These are phyloP conservation scores for Lipotes vexillifer DNA, from an alignment of 2,113 vertebrate genomes.

Conservation along the genomic window DNA sequence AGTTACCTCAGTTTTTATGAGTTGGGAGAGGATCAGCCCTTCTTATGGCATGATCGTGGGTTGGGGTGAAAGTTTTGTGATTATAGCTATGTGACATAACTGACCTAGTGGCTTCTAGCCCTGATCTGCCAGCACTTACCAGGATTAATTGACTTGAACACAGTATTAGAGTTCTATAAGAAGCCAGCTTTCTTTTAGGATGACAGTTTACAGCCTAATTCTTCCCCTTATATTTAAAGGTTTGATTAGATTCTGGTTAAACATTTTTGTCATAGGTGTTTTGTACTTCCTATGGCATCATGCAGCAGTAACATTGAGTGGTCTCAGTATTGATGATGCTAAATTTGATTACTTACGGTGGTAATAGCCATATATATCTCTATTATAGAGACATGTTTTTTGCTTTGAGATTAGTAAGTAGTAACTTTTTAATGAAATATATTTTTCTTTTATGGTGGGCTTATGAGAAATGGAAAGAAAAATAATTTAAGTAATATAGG, in stretches of 20 bases:
- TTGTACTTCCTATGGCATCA: neutral
- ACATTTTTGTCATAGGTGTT: neutral
- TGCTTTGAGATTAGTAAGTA: neutral
- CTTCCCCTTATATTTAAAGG: neutral
- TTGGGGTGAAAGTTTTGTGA: neutral
- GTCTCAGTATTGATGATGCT: neutral
- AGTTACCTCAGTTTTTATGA: neutral
- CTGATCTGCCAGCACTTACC: neutral
- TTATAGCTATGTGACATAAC: neutral
- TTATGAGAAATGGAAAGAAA: constrained; percentile 24
- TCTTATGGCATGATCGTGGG: neutral
- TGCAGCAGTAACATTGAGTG: neutral
- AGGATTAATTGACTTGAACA: neutral
- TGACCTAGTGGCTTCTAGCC: neutral
- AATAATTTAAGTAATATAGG: neutral
- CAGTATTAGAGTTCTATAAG: neutral
- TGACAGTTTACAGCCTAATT: neutral
- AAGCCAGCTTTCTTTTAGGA: neutral
- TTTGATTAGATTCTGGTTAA: neutral
- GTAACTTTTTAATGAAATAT: neutral
- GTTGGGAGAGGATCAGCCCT: neutral
- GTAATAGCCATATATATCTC: neutral
- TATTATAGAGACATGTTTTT: neutral
- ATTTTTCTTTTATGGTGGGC: neutral
- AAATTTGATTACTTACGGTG: neutral